Conservation (phyloP, 1,140 invertebrate genomes). For the Cydia splendana region DNA sequence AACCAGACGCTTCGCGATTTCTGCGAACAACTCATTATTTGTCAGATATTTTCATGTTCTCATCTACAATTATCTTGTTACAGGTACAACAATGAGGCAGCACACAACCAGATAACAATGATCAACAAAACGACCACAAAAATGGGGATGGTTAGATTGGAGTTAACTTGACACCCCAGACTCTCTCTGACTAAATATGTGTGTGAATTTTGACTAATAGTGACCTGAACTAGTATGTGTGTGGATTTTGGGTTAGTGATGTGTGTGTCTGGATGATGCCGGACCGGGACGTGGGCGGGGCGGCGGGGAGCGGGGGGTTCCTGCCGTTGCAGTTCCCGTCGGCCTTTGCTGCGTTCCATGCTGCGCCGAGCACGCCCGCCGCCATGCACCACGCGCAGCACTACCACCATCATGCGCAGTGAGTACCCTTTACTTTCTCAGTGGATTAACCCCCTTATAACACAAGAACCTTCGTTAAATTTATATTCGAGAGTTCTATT, state of each 20-base stretch:
- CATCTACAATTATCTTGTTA: conserved; percentile 59
- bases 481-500: too few relatives aligned
- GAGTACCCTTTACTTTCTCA: conserved; percentile 44
- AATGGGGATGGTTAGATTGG: conserved; percentile 58
- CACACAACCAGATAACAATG: conserved; percentile 40
- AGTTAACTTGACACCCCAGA: conserved; percentile 66
- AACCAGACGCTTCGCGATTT: too few relatives aligned
- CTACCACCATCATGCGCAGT: conserved; percentile 76
- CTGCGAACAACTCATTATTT: too few relatives aligned
- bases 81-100: conserved; percentile 56
- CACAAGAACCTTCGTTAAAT: too few relatives aligned
- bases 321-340: conserved; percentile 83
- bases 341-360: conserved; percentile 82
- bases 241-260: conserved; percentile 10
- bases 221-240: conserved; percentile 48
- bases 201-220: conserved; percentile 39
- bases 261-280: conserved; percentile 73
- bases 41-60: conserved; percentile 40
- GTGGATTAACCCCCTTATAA: too few relatives aligned
- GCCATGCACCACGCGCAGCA: conserved; percentile 74
- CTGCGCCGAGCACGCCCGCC: conserved; percentile 72
- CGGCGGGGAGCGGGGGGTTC: conserved; percentile 70
- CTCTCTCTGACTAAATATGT: conserved; percentile 3
- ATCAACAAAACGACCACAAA: conserved; percentile 53
- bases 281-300: conserved; percentile 75